Evolutionary conservation across 2,113 vertebrate species (phyloP).

Genomic region (Empidonax traillii): DNA sequence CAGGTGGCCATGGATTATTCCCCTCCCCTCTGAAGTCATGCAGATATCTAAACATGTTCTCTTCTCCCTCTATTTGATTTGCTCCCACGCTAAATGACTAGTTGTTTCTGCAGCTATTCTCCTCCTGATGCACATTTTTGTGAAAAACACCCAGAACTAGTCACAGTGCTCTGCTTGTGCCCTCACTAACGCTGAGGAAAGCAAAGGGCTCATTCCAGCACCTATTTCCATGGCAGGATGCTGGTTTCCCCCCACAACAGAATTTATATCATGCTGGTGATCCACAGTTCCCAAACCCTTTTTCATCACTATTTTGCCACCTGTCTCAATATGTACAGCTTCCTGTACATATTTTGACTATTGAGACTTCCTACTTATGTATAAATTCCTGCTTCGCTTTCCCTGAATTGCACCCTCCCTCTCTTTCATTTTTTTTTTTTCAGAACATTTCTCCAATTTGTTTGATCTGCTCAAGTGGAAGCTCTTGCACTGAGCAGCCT

Average conservation of each 20-base stretch:
- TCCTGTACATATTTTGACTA: too few species aligned
- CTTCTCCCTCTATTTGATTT: background rate
- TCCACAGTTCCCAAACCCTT: background rate
- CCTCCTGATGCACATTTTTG: background rate
- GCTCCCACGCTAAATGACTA: background rate
- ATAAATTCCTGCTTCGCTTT: slow-evolving; percentile 17
- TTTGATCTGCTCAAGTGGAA: slow-evolving; percentile 64
- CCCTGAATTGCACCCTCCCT: slow-evolving; percentile 11
- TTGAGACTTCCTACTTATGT: background rate
- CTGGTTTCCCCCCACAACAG: background rate
- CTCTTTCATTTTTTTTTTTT: background rate
- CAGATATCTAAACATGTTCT: background rate
- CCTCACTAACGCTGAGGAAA: background rate
- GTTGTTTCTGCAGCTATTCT: background rate
- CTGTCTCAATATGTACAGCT: background rate
- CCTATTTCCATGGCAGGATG: background rate
- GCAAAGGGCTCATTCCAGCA: background rate
- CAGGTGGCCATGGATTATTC: background rate
- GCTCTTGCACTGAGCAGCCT: slow-evolving; percentile 39
- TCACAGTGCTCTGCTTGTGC: background rate
- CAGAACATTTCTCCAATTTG: slow-evolving; percentile 46
- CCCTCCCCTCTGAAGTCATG: background rate
- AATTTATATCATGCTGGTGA: background rate
- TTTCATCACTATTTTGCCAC: background rate
- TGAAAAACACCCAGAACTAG: background rate